These are phyloP conservation scores for Anguilla anguilla DNA, from an alignment of 2,797 vertebrate genomes.

Conservation along the genomic window DNA sequence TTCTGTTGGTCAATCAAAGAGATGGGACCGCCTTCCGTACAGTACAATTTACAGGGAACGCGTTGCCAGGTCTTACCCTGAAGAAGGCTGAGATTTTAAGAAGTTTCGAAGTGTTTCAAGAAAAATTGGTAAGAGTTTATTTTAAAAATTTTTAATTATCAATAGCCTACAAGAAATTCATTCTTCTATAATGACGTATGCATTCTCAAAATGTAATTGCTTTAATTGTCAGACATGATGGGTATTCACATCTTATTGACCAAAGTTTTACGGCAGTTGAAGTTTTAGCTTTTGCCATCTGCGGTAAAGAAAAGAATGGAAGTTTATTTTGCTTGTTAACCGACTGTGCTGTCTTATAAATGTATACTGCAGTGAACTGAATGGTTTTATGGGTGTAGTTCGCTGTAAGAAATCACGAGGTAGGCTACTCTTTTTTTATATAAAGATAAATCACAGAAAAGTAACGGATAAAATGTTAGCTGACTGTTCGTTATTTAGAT, in stretches of 20 bases:
- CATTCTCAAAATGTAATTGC: not conserved
- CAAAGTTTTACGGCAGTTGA: not conserved
- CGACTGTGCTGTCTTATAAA: not conserved
- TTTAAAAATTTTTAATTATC: not conserved
- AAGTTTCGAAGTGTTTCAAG: not conserved
- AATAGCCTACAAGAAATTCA: not conserved
- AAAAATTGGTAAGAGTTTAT: conserved; percentile 47
- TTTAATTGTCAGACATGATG: not conserved
- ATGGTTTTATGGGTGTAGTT: not conserved
- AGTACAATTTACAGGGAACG: conserved; percentile 57
- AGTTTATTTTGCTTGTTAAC: not conserved
- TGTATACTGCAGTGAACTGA: not conserved
- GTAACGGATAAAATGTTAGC: not conserved
- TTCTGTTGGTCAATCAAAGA: conserved; percentile 41
- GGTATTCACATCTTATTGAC: not conserved
- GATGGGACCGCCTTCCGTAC: conserved; percentile 41
- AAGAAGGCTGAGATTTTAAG: not conserved
- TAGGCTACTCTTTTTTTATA: not conserved
- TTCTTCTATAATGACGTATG: not conserved
- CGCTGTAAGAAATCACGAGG: not conserved
- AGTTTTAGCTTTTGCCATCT: not conserved
- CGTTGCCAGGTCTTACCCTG: conserved; percentile 59
- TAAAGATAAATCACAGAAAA: not conserved
- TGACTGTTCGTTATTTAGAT: not conserved
- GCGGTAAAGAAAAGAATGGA: not conserved